Evolutionary conservation across 2,113 vertebrate genomes (phyloP).

Genomic region (Anthoscopus minutus): DNA sequence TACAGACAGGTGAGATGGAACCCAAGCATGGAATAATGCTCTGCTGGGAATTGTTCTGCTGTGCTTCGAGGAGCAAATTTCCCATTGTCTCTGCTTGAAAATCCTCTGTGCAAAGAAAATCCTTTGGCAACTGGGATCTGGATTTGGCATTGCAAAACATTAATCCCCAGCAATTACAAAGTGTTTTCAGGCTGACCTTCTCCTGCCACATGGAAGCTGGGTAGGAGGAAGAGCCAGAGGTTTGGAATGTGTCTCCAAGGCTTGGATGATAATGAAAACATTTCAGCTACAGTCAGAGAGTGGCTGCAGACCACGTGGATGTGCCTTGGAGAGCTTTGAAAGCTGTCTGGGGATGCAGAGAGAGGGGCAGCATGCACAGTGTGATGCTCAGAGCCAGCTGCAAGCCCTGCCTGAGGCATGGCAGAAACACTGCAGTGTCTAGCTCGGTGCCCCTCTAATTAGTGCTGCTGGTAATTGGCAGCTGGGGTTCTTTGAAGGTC

Average conservation of each 20-base stretch:
- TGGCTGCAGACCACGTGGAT: background rate
- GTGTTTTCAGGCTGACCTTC: background rate
- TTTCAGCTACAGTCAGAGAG: background rate
- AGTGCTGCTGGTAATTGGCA: background rate
- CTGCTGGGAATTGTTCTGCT: background rate
- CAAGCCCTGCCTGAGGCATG: background rate
- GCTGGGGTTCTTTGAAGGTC: background rate
- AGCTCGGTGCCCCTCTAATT: background rate
- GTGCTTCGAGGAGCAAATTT: background rate
- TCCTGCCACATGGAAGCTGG: background rate
- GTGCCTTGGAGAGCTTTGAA: background rate
- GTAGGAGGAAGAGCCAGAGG: background rate
- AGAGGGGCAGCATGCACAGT: background rate
- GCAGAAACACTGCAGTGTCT: background rate
- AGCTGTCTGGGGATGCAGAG: background rate
- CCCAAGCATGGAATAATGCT: background rate
- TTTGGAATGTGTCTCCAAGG: background rate
- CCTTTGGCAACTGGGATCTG: background rate
- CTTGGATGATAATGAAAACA: background rate
- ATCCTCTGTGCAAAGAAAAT: constrained; percentile 3
- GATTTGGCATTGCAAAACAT: background rate
- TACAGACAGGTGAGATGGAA: constrained; percentile 30
- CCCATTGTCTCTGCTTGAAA: constrained; percentile 27
- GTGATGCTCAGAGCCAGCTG: background rate
- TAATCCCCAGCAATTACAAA: background rate